phyloP scores from a whole-genome alignment of 1,140 invertebrate genomes.

The Bathynomus jamesi region DNA sequence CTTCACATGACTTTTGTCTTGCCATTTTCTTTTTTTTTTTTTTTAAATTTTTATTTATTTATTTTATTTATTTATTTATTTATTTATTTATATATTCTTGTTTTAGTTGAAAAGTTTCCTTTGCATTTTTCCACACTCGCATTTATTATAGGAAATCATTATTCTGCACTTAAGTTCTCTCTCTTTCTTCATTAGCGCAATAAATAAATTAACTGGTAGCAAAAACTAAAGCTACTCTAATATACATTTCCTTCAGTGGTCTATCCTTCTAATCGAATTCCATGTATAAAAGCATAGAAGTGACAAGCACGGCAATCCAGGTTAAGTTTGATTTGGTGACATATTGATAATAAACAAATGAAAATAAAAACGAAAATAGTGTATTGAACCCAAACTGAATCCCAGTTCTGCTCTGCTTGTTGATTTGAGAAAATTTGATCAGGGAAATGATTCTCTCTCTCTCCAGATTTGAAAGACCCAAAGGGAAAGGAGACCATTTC shows the following conservation, averaged over 20 bases:
- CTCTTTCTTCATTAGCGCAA: no score
- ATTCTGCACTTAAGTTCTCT: not conserved
- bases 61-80: conserved; percentile 4
- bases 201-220: not conserved
- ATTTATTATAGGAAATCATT: not conserved
- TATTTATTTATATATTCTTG: not conserved
- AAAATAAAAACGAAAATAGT: no score
- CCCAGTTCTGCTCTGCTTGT: no score
- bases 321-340: conserved; percentile 3
- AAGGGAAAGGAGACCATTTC: no score
- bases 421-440: no score
- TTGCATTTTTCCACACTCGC: not conserved
- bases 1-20: no score
- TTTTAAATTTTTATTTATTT: not conserved
- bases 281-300: not conserved
- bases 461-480: no score
- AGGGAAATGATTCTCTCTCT: no score
- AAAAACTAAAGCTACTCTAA: not conserved
- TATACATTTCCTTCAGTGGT: conserved; percentile 2
- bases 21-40: no score
- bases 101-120: not conserved
- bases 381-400: no score
- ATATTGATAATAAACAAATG: no score
- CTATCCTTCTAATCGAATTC: not conserved
- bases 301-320: not conserved